A percentile compares a stretch with the other conserved stretches of the same genome.
Evolutionary conservation across 2,797 vertebrate species (phyloP).

Genomic region (Cottoperca gobio): DNA sequence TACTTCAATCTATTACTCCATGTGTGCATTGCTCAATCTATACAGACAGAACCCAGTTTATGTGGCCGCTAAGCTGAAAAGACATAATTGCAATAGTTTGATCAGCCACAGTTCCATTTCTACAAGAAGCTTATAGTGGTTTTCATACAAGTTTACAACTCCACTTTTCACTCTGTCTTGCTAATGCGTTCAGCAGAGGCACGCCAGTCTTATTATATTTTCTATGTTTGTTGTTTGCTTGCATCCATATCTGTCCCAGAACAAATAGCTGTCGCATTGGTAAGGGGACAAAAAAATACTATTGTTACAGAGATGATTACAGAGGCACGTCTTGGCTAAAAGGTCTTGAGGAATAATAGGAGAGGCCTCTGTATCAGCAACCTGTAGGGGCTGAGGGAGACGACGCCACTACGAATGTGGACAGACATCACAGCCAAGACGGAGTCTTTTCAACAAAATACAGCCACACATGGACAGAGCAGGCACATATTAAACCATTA

Average conservation of each 20-base stretch:
- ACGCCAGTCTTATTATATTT: not conserved
- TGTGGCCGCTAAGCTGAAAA: conserved; percentile 3
- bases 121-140: not conserved
- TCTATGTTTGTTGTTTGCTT: conserved; percentile 8
- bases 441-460: conserved; percentile 35
- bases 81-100: conserved; percentile 7
- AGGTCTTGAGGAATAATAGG: conserved; percentile 33
- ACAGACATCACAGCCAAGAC: conserved; percentile 29
- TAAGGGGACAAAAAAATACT: not conserved
- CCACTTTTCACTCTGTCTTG: not conserved
- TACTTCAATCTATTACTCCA: conserved; percentile 19
- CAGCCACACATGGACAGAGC: conserved; percentile 27
- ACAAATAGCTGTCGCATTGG: not conserved
- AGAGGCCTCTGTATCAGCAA: conserved; percentile 10
- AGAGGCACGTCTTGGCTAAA: conserved; percentile 25
- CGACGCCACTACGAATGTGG: not conserved
- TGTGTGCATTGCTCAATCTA: not conserved
- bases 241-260: not conserved
- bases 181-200: not conserved
- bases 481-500: conserved; percentile 47
- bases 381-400: conserved; percentile 24
- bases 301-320: conserved; percentile 41
- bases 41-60: not conserved
- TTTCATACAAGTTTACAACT: conserved; percentile 2
- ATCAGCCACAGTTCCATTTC: not conserved